Evolutionary conservation across 30 jellyfish, hydroid and myxozoan genomes (phyloP).

Genomic region (Nemopilema nomurai): DNA sequence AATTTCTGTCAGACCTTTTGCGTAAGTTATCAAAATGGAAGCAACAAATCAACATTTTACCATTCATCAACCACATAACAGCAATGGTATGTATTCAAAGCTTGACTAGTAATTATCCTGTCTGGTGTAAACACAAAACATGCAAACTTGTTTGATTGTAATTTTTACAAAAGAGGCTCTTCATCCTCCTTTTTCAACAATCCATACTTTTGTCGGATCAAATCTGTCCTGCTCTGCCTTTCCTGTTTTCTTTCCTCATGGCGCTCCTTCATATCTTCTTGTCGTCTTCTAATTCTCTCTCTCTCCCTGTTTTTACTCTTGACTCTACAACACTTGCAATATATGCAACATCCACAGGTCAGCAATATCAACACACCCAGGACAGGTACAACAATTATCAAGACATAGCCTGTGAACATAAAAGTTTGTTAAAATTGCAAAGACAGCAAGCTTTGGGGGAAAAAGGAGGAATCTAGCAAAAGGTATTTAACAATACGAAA

Average conservation of each 20-base stretch:
- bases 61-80: too few species aligned
- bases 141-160: too few species aligned
- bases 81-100: too few species aligned
- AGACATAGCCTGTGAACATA: conserved; percentile 70
- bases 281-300: conserved; percentile 68
- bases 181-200: conserved; percentile 91
- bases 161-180: conserved; percentile 81
- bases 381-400: conserved; percentile 88
- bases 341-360: conserved; percentile 97
- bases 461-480: too few species aligned
- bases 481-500: too few species aligned
- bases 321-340: conserved; percentile 97
- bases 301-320: conserved; percentile 73
- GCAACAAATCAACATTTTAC: too few species aligned
- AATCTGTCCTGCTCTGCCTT: conserved; percentile 84
- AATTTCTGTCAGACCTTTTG: too few species aligned
- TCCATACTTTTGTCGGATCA: conserved; percentile 92
- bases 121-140: too few species aligned
- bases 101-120: too few species aligned
- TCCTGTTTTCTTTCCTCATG: conserved; percentile 76
- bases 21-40: too few species aligned
- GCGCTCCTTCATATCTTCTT: conserved; percentile 70
- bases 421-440: not conserved
- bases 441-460: not conserved
- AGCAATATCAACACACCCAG: conserved; percentile 84